Percentiles rank a stretch among this genome's conserved stretches.
phyloP scores from a whole-genome alignment of 2,113 vertebrate genomes.

The Larimichthys polyactis region DNA sequence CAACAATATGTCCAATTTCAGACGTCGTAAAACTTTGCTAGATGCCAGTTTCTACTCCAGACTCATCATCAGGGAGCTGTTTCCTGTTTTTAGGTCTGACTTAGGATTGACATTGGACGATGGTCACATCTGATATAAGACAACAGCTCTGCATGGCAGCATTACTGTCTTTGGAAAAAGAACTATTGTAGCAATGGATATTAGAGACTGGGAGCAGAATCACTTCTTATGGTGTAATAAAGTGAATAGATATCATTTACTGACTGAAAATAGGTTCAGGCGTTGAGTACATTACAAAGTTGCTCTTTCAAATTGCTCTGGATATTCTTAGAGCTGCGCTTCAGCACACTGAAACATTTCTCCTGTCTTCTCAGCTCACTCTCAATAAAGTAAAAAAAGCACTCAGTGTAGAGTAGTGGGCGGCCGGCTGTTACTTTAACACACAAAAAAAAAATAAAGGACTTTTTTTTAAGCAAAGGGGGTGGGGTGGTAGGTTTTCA shows the following conservation, averaged over 20 bases:
- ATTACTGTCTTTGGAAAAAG: too few relatives aligned
- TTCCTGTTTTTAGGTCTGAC: neutral
- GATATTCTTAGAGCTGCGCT: neutral
- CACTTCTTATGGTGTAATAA: neutral
- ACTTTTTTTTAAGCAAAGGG: neutral
- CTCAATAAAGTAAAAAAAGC: conserved; percentile 14
- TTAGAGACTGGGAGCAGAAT: neutral
- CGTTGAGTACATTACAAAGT: neutral
- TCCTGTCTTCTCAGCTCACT: neutral
- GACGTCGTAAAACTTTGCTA: too few relatives aligned
- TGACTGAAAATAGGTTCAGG: neutral
- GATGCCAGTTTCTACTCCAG: neutral
- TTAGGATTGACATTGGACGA: neutral
- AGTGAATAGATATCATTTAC: neutral
- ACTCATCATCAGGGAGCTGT: neutral
- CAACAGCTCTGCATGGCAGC: neutral
- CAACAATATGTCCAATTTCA: neutral
- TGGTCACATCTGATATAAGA: too few relatives aligned
- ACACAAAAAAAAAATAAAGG: neutral
- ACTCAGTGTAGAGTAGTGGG: neutral
- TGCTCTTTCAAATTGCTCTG: neutral
- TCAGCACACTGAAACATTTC: neutral
- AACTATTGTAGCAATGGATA: neutral
- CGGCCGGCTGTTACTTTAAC: neutral
- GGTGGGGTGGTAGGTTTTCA: conserved; percentile 49